These are phyloP conservation scores for Monoplex corrugatus DNA, from an alignment of 2,888 invertebrate species.

Conservation along the genomic window DNA sequence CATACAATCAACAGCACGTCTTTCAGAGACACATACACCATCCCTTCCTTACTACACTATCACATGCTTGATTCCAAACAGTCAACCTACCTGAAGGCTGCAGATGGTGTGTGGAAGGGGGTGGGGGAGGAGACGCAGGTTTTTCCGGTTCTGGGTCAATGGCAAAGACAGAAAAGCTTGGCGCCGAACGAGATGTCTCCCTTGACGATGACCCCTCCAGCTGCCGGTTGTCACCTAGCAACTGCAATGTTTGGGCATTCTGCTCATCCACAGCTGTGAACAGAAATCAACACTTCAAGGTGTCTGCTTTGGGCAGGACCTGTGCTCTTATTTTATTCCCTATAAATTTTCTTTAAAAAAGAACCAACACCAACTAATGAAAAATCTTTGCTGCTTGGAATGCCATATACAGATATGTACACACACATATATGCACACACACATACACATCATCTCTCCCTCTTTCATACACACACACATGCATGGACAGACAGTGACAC, in stretches of 20 bases:
- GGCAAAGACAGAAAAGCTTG: constrained; percentile 74
- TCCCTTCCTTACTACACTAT: not conserved
- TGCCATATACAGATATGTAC: too few relatives aligned
- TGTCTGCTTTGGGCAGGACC: too few relatives aligned
- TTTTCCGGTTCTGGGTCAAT: constrained; percentile 31
- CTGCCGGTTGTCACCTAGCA: constrained; percentile 62
- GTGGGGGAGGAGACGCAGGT: not conserved
- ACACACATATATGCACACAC: too few relatives aligned
- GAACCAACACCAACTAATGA: too few relatives aligned
- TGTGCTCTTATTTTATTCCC: too few relatives aligned
- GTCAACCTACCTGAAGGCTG: not conserved
- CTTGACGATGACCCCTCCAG: constrained; percentile 55
- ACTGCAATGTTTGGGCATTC: constrained; percentile 78
- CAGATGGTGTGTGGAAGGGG: not conserved
- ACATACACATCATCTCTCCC: not conserved
- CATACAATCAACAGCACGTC: too few relatives aligned
- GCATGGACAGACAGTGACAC: not conserved
- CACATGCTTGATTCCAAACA: not conserved
- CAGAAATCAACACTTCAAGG: not conserved
- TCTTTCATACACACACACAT: not conserved
- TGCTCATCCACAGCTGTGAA: constrained; percentile 85
- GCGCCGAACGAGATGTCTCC: constrained; percentile 73
- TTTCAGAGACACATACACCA: not conserved
- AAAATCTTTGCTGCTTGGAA: too few relatives aligned
- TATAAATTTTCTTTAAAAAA: too few relatives aligned